These are phyloP conservation scores for Autographa pulchrina DNA, from an alignment of 2,888 invertebrate species.

Conservation along the genomic window DNA sequence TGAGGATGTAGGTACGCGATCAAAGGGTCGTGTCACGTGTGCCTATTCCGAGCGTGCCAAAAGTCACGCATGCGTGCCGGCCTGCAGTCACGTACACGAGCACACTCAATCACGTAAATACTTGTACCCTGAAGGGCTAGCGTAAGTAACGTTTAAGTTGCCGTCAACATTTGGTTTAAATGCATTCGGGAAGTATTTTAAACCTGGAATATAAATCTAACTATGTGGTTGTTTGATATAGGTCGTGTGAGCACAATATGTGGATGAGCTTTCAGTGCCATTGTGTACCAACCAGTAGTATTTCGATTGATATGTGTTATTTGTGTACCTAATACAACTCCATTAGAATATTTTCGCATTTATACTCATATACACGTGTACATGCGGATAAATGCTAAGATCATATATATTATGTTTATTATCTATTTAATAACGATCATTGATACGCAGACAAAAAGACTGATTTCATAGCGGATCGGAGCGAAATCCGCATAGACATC, in stretches of 20 bases:
- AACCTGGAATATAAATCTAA: no score
- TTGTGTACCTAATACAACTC: no score
- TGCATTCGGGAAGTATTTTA: not conserved
- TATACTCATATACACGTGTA: no score
- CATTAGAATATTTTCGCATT: no score
- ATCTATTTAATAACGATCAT: no score
- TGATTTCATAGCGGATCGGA: not conserved
- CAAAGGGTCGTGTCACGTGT: slow-evolving; percentile 43
- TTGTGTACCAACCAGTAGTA: no score
- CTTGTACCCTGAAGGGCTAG: slow-evolving; percentile 8
- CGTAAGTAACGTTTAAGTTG: slow-evolving; percentile 4
- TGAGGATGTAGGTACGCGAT: slow-evolving; percentile 46
- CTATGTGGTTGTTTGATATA: no score
- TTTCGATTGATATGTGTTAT: no score
- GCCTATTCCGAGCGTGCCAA: slow-evolving; percentile 48
- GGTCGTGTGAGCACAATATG: no score
- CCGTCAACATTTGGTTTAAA: not conserved
- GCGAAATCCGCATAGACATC: not conserved
- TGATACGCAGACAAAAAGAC: not conserved
- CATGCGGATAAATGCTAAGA: no score
- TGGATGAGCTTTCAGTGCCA: no score
- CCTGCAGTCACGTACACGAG: slow-evolving; percentile 34
- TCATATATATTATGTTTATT: no score
- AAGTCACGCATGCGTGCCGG: slow-evolving; percentile 53
- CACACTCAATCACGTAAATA: slow-evolving; percentile 32